Conservation (phyloP, 2,888 invertebrate genomes). For the Melinaea menophilus region DNA sequence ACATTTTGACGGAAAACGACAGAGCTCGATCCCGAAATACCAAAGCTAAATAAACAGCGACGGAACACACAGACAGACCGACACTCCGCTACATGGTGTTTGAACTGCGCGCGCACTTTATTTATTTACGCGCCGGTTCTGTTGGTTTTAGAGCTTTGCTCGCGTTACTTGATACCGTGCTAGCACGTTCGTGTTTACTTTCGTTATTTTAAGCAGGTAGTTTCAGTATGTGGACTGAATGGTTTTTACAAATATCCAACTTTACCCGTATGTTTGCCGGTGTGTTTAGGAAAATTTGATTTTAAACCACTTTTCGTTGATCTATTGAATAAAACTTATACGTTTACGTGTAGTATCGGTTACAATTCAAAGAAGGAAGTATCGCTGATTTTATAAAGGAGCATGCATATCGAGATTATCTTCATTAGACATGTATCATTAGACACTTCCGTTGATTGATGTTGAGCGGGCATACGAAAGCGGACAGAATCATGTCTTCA, state of each 20-base stretch:
- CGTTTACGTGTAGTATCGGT: no score
- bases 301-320: no score
- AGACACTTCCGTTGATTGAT: no score
- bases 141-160: conserved; percentile 13
- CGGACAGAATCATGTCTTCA: no score
- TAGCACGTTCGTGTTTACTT: conserved; percentile 5
- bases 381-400: no score
- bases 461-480: no score
- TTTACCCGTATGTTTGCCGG: no score
- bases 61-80: conserved; percentile 19
- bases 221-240: neutral
- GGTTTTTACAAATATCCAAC: neutral
- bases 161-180: conserved; percentile 17
- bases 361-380: no score
- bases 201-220: conserved; percentile 1
- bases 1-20: conserved; percentile 11
- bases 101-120: conserved; percentile 25
- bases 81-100: conserved; percentile 21
- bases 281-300: no score
- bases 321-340: no score
- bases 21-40: conserved; percentile 19
- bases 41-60: conserved; percentile 23
- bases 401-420: no score
- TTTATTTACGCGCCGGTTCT: conserved; percentile 22
- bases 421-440: no score